Evolutionary conservation across 2,888 invertebrate species (phyloP), one percentile per base, ranked within the genome.

Genomic region (Limnephilus rhombicus): DNA sequence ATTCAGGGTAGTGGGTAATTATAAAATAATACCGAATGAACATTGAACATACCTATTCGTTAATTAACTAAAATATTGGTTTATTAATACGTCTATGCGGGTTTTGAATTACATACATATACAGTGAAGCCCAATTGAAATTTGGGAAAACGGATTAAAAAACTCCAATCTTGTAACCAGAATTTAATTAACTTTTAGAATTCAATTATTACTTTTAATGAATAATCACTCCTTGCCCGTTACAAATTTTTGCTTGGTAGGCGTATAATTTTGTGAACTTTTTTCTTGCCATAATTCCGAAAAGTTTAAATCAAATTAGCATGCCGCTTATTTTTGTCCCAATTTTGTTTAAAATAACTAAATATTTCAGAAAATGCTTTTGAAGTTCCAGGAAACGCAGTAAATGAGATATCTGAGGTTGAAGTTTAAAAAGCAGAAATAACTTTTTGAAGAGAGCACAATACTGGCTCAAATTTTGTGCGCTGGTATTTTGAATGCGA

Each of bases 1-100:
- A 24, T 83, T 68, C 68, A 2, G 85, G 18, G 49, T 90, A 85
- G 68, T 45, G 85, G 85, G 85, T 90, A 90, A 90, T 90, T 90
- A 90, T 90, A 90, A 90, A 90, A 90, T 90, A 90, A 90, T 90
- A 90, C 85, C 5, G 13, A 37, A 37, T 37, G 85, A 45, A 45
- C 11, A 45, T 68, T 37, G 85, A 45, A 45, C 11, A 45, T 68
- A 90, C 85, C 68, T 90, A 90, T 37, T 49, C 45, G n/a, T 37
- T 90, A 90, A 90, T 90, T 90, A 90, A 90, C 29, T 90, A 82
- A 85, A 82, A 85, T 53, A 85, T 49, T 90, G 90, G 29, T 49
- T 37, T 49, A 49, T 90, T 82, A 90, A 90, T 90, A 82, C 49
- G 49, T 82, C 49, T 82, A 49, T 31, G 81, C 49, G 68, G 68